phyloP scores from a whole-genome alignment of 1,140 invertebrate species.

The Maconellicoccus hirsutus region DNA sequence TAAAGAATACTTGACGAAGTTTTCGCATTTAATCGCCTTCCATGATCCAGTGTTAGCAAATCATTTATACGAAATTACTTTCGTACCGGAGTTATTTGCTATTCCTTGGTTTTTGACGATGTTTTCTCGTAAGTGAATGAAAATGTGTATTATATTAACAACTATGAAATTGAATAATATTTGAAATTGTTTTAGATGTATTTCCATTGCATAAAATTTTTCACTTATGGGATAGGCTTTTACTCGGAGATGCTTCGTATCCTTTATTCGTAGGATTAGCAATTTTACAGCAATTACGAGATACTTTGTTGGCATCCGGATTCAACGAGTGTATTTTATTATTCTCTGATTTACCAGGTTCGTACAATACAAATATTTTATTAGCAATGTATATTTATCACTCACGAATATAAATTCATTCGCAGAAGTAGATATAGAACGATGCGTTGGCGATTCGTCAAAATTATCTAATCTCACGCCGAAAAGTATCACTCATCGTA shows the following conservation, averaged over 20 bases:
- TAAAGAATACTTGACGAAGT: constrained; percentile 94
- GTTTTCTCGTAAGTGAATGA: constrained; percentile 85
- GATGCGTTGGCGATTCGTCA: constrained; percentile 79
- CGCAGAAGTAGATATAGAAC: constrained; percentile 86
- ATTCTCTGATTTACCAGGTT: constrained; percentile 89
- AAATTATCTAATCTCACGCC: constrained; percentile 77
- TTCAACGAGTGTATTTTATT: constrained; percentile 96
- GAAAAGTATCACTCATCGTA: constrained; percentile 71
- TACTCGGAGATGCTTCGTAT: constrained; percentile 86
- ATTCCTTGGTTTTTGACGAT: constrained; percentile 99
- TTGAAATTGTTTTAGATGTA: constrained; percentile 56
- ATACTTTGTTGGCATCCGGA: constrained; percentile 71
- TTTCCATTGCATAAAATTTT: constrained; percentile 97
- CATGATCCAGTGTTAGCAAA: constrained; percentile 86
- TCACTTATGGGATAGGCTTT: constrained; percentile 92
- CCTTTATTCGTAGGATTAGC: constrained; percentile 90
- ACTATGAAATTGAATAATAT: neutral
- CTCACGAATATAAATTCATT: constrained; percentile 30
- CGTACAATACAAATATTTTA: constrained; percentile 1
- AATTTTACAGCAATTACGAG: constrained; percentile 77
- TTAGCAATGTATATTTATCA: neutral
- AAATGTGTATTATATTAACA: neutral
- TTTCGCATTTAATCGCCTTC: constrained; percentile 90
- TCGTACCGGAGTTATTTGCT: constrained; percentile 96
- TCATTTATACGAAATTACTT: constrained; percentile 84